phyloP scores from a whole-genome alignment of 1,140 invertebrate species.

The Halictus rubicundus region DNA sequence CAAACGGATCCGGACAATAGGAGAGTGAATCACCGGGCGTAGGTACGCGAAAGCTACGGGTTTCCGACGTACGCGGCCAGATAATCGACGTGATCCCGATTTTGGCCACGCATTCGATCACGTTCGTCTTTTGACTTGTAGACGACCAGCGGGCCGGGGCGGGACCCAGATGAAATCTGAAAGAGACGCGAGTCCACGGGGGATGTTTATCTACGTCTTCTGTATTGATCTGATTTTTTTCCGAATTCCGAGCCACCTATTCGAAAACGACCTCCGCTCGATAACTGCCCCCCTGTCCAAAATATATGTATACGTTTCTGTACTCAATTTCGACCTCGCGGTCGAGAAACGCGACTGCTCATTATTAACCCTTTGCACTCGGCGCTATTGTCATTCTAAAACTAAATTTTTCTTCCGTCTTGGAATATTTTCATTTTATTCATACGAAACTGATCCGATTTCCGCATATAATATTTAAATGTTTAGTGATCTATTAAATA shows the following conservation, averaged over 20 bases:
- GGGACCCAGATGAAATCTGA: background rate
- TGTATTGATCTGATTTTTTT: constrained; percentile 2
- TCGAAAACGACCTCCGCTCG: background rate
- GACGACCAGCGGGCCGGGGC: background rate
- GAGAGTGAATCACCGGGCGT: constrained; percentile 66
- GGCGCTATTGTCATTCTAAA: too few relatives aligned
- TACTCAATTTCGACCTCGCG: too few relatives aligned
- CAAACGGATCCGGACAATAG: constrained; percentile 61
- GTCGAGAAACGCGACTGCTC: too few relatives aligned
- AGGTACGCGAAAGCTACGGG: constrained; percentile 52
- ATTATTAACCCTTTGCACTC: too few relatives aligned
- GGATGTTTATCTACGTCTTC: background rate
- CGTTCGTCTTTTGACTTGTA: constrained; percentile 4
- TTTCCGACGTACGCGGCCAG: constrained; percentile 48
- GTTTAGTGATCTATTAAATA: too few relatives aligned
- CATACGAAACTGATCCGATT: too few relatives aligned
- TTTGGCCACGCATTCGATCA: background rate
- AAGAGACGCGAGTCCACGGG: background rate
- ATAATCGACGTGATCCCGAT: constrained; percentile 42
- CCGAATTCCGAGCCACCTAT: background rate
- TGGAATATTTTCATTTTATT: too few relatives aligned
- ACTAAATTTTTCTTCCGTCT: too few relatives aligned
- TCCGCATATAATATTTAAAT: too few relatives aligned
- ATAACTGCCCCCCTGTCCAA: too few relatives aligned
- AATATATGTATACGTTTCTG: too few relatives aligned